Evolutionary conservation across 2,888 invertebrate genomes (phyloP), one percentile per base, ranked within the genome.

Genomic region (Atrina japonica): DNA sequence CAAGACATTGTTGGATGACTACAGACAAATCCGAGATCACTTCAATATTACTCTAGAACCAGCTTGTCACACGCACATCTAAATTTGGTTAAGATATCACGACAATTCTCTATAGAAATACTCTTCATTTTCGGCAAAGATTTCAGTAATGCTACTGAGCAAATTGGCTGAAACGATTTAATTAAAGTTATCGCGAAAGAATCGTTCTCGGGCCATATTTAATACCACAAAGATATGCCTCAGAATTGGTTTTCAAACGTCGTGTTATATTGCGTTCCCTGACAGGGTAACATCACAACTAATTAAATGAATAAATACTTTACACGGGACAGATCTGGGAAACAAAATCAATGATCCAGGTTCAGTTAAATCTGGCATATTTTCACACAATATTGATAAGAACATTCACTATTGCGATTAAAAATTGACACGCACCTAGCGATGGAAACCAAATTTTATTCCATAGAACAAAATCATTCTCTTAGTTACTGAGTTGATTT

Each of bases 101-200:
- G 52, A 27, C 52, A 63, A 63, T 52, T 63, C 63, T 63, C 49
- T 41, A 16, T 11, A 52, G 67, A 45, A 67, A 67, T 67, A 52
- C 59, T 29, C 59, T 67, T 67, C 67, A 67, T 67, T 67, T 60
- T 53, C 59, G 23, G 50, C 67, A 49, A 53, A 59, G 60, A 67
- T 67, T 65, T 66, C 52, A 45, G 43, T 70, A 59, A 52, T 58
- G 56, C 65, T 60, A 40, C 59, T 65, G 65, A 53, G 70, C 70
- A 70, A 70, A 70, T 70, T 70, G 70, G 65, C 65, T 70, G 70
- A 70, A 70, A 65, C 70, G 70, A 70, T 70, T 70, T 70, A 70
- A 70, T 70, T 70, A 70, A 70, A 60, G 59, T 60, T 70, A 70
- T 70, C 70, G 45, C 45, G 35, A 29, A 41, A 45, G 35, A 66